Base-by-base conservation (phyloP, 92 coral and sea anemone species). In the Parazoanthus darwini region DNA sequence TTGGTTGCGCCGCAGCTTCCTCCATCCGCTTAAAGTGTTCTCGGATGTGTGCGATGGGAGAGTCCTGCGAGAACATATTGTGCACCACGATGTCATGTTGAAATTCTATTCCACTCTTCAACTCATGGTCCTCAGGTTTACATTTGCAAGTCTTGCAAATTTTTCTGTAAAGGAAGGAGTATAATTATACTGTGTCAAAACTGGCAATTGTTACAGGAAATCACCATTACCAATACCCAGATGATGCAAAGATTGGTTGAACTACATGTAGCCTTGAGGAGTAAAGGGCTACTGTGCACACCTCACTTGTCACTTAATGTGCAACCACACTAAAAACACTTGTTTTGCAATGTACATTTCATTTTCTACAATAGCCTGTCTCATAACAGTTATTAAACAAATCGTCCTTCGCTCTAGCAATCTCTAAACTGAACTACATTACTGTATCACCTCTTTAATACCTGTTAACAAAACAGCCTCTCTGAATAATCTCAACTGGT, bases 91-190 rank as follows among this genome's bases (percentile, higher is more conserved):
- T 81, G 87, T 92, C 93, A 82, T 97, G 98, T 38, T 94, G 95
- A 59, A 94, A 91, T 29, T 94, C 99, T 82, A 93, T 95, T 38
- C 90, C 92, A 87, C 96, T 94, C 91, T 94, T 95, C 85, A 97
- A 90, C 86, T 97, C 99, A 87, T 97, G 99, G 79, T 97, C 99
- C 87, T 94, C 97, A 2, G 95, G 96, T 42, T 93, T 93, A 81
- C 98, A 95, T 86, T 97, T 97, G 91, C 99, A 97, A 13, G 96
- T 97, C 88, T 97, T 97, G 93, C 99, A 97, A 86, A 97, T 97
- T 92, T 97, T 97, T 77, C 99, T 97, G 88, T 51, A 66, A 9
- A 36, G 0, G 29, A 83, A 50, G n/a, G 59, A 42, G 3, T 15
- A 37, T 22, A 65, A 38, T 29, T 29, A 29, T 4, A 20, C 3